phyloP scores from a whole-genome alignment of 2,797 vertebrate genomes.

The Tragopan temminckii region DNA sequence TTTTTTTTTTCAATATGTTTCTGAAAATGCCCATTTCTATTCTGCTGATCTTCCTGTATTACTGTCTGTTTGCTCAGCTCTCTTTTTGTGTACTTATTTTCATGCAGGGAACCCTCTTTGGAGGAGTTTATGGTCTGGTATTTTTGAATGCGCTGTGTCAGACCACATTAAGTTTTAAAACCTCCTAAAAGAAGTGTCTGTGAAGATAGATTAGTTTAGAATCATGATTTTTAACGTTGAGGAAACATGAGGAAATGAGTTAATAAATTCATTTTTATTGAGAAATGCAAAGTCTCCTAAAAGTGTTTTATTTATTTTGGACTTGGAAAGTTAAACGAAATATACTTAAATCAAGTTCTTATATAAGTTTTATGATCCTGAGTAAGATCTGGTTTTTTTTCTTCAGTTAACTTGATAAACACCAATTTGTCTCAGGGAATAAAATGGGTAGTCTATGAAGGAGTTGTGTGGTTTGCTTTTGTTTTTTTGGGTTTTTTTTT shows the following conservation, averaged over 20 bases:
- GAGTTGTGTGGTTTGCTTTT: not conserved
- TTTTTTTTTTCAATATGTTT: not conserved
- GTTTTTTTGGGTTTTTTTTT: not conserved
- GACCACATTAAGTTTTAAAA: conserved; percentile 34
- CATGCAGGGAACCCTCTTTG: not conserved
- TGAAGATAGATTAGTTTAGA: conserved; percentile 16
- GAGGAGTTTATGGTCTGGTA: conserved; percentile 11
- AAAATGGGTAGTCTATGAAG: not conserved
- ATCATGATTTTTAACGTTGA: not conserved
- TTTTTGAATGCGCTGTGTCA: conserved; percentile 55
- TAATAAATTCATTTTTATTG: not conserved
- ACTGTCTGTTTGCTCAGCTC: not conserved
- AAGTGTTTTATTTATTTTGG: not conserved
- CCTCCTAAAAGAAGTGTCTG: conserved; percentile 17
- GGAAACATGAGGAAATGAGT: not conserved
- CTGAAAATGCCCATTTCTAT: not conserved
- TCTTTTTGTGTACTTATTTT: conserved; percentile 22
- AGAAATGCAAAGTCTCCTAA: not conserved
- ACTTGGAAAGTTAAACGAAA: not conserved
- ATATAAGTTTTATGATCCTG: not conserved
- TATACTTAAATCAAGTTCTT: not conserved
- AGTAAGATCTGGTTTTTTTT: not conserved
- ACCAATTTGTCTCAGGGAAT: not conserved
- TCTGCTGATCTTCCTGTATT: not conserved
- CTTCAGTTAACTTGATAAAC: not conserved